These are phyloP conservation scores for Merluccius polli DNA, from an alignment of 2,797 vertebrate species.

Conservation along the genomic window DNA sequence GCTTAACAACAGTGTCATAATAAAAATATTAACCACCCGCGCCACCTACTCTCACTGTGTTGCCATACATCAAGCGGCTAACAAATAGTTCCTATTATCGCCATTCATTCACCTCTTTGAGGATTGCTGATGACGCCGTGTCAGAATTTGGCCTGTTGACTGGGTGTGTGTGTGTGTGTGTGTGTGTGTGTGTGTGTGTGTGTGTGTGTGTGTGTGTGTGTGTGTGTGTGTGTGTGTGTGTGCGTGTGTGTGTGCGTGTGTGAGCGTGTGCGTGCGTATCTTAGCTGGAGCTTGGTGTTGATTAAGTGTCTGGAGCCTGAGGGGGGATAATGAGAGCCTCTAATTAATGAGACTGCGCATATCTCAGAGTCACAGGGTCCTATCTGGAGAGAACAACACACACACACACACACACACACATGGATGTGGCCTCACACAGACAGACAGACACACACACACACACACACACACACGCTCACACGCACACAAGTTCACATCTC, in stretches of 20 bases:
- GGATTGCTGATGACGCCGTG: slow-evolving; percentile 50
- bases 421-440: slow-evolving; percentile 28
- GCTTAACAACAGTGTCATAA: slow-evolving; percentile 64
- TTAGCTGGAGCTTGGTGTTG: slow-evolving; percentile 66
- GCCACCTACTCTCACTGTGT: slow-evolving; percentile 58
- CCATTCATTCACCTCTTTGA: slow-evolving; percentile 60
- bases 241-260: slow-evolving; percentile 14
- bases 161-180: slow-evolving; percentile 23
- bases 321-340: slow-evolving; percentile 73
- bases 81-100: slow-evolving; percentile 66
- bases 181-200: slow-evolving; percentile 21
- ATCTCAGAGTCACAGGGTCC: slow-evolving; percentile 72
- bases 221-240: slow-evolving; percentile 16
- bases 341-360: slow-evolving; percentile 76
- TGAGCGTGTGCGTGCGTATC: slow-evolving; percentile 45
- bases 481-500: slow-evolving; percentile 28
- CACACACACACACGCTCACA: slow-evolving; percentile 33
- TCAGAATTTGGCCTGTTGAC: slow-evolving; percentile 48
- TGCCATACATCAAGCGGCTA: slow-evolving; percentile 57
- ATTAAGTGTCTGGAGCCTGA: slow-evolving; percentile 72
- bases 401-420: slow-evolving; percentile 26
- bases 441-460: slow-evolving; percentile 17
- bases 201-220: slow-evolving; percentile 25
- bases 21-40: slow-evolving; percentile 59
- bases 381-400: slow-evolving; percentile 61